Base-by-base conservation (phyloP, 2,888 invertebrate genomes). In the Globia sparganii region DNA sequence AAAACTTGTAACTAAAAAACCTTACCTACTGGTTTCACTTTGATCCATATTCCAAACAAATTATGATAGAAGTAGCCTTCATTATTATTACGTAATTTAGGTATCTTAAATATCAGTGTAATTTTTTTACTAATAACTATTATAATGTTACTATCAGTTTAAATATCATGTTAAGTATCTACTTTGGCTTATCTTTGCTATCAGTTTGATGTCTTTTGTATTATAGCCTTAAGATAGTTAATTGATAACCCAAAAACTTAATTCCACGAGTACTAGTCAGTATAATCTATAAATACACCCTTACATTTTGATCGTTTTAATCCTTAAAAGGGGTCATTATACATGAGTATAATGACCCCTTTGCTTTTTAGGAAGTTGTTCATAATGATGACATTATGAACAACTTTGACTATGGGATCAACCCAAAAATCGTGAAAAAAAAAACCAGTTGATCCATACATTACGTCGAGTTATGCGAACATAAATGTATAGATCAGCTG, bases 91-190 rank as follows among this genome's bases (percentile, higher is more conserved):
- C 18, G 15, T 46, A 46, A 6, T n/a, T n/a, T 21, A 46, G 6
- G 21, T 46, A 46, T 46, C 18, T 18, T 46, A 46, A 15, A 46
- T 46, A 13, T 58, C 53, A 53, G 25, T 25, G 15, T 53, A 5
- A 8, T 31, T 40, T 62, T n/a, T n/a, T n/a, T n/a, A n/a, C n/a
- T n/a, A n/a, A n/a, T n/a, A n/a, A n/a, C n/a, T n/a, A n/a, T n/a
- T n/a, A n/a, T n/a, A n/a, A n/a, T n/a, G 3, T 15, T 46, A 5
- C 15, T 67, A 81, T 68, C 64, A 40, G n/a, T 65, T 64, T 56
- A 28, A 81, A 62, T 68, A 67, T 64, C 18, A 53, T 59, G 34
- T 78, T 68, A 72, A 78, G 53, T 69, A 31, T 4, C 31, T 34
- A 43, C 18, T 75, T 13, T n/a, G 15, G 15, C 37, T 56, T 68